phyloP scores from a whole-genome alignment of 92 coral and sea anemone genomes.

The Zoanthus solanderi region DNA sequence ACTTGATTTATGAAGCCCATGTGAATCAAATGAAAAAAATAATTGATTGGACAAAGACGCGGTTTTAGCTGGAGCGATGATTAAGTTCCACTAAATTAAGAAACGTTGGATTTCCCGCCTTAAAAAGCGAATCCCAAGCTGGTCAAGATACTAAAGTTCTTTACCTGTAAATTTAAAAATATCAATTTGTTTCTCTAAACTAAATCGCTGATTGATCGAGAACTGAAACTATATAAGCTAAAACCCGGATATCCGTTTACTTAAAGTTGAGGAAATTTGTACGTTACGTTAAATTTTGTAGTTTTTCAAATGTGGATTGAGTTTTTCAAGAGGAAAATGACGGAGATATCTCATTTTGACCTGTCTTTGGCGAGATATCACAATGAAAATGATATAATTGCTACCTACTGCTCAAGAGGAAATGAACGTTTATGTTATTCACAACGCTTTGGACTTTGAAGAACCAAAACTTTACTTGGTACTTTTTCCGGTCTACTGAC shows the following conservation, averaged over 20 bases:
- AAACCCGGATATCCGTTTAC: constrained; percentile 2
- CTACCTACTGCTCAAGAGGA: not conserved
- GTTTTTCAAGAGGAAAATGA: not conserved
- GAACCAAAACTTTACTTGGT: not conserved
- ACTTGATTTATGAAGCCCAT: too few relatives aligned
- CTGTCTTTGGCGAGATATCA: too few relatives aligned
- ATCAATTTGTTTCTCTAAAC: not conserved
- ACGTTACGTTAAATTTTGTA: not conserved
- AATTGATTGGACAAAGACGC: too few relatives aligned
- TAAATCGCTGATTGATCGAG: not conserved
- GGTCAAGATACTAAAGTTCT: too few relatives aligned
- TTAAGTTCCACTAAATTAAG: too few relatives aligned
- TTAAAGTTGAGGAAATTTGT: not conserved
- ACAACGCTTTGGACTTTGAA: constrained; percentile 1
- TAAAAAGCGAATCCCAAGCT: too few relatives aligned
- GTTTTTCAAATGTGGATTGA: not conserved
- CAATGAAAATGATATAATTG: not conserved
- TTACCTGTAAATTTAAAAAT: too few relatives aligned
- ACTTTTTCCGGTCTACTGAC: not conserved
- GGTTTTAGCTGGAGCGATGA: too few relatives aligned
- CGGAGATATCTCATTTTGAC: not conserved
- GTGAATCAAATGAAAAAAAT: too few relatives aligned
- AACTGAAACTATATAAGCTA: not conserved
- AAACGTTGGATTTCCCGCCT: too few relatives aligned
- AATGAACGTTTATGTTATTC: not conserved